These are phyloP conservation scores for Diabrotica undecimpunctata DNA, from an alignment of 1,140 invertebrate genomes.

Conservation along the genomic window DNA sequence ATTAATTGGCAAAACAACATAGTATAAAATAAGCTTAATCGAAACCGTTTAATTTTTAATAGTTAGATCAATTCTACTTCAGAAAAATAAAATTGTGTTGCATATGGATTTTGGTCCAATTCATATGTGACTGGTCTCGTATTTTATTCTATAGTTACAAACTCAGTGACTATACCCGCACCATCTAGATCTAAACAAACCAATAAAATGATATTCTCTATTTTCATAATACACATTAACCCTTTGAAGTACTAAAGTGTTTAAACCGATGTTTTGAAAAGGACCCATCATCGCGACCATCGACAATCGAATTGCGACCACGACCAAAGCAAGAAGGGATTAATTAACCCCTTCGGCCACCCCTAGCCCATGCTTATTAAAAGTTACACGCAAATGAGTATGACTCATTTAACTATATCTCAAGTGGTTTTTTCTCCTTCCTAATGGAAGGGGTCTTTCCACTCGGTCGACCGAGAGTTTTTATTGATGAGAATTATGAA, in stretches of 20 bases:
- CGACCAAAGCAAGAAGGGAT: constrained; percentile 37
- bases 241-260: background rate
- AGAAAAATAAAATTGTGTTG: no score
- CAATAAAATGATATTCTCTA: background rate
- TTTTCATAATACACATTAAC: background rate
- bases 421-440: constrained; percentile 30
- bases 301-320: constrained; percentile 43
- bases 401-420: constrained; percentile 40
- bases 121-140: no score
- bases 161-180: no score
- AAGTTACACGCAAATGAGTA: constrained; percentile 43
- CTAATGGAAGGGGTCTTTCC: constrained; percentile 16
- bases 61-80: no score
- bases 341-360: constrained; percentile 41
- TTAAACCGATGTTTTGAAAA: constrained; percentile 14
- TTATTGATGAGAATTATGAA: constrained; percentile 12
- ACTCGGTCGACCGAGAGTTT: background rate
- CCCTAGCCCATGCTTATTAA: constrained; percentile 39
- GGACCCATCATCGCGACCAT: constrained; percentile 10
- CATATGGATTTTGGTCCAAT: no score
- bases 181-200: no score
- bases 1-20: no score
- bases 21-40: no score
- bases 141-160: no score
- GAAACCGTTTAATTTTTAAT: no score